phyloP scores from a whole-genome alignment of 2,888 invertebrate genomes.

The Nineta flava region DNA sequence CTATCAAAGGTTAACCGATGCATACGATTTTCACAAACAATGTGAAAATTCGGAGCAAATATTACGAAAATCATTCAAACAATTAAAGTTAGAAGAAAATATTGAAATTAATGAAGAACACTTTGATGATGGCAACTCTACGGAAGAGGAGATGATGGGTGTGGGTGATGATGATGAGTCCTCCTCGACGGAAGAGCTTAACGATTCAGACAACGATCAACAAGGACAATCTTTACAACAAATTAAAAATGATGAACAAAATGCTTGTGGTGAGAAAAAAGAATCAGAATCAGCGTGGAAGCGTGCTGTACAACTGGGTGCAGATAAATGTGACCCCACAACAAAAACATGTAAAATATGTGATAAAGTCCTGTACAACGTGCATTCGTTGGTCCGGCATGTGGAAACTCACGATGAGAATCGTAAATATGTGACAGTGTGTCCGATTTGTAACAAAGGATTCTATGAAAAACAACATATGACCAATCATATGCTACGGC shows the following conservation, averaged over 20 bases:
- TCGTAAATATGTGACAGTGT: constrained; percentile 20
- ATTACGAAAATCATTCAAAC: too few relatives aligned
- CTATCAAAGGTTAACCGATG: not conserved
- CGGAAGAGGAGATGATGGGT: too few relatives aligned
- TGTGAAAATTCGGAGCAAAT: not conserved
- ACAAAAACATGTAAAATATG: constrained; percentile 4
- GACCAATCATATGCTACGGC: constrained; percentile 30
- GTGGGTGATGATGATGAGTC: too few relatives aligned
- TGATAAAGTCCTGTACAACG: constrained; percentile 3
- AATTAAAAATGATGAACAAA: not conserved
- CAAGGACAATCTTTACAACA: not conserved
- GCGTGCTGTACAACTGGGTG: not conserved
- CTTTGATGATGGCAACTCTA: not conserved
- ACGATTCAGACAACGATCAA: not conserved
- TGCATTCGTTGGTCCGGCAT: constrained; percentile 2
- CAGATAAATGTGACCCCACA: constrained; percentile 4
- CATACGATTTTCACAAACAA: constrained; percentile 2
- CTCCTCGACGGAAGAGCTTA: too few relatives aligned
- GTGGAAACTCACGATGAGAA: constrained; percentile 4
- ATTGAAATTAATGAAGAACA: not conserved
- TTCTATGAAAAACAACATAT: constrained; percentile 33
- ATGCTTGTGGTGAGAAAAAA: not conserved
- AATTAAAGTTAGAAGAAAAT: not conserved
- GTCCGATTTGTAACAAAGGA: constrained; percentile 27
- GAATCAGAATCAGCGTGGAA: not conserved